phyloP scores from a whole-genome alignment of 1,140 invertebrate genomes.

The Anthonomus grandis region DNA sequence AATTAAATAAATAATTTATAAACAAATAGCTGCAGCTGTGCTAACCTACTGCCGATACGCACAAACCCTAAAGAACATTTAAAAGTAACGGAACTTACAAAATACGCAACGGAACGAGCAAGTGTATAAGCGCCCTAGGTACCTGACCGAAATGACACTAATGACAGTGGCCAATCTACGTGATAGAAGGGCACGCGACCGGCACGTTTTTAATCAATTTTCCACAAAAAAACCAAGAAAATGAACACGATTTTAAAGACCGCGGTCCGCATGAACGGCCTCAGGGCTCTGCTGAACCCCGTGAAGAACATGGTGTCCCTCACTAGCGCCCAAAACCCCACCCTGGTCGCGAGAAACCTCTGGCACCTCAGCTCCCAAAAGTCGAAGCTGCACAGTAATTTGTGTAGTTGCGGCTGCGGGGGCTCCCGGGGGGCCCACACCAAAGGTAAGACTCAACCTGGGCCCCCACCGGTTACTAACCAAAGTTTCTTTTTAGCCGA shows the following conservation, averaged over 20 bases:
- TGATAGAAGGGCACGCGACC: neutral
- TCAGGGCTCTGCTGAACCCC: slow-evolving; percentile 51
- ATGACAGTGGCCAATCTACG: too few relatives aligned
- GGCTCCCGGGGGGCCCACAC: slow-evolving; percentile 57
- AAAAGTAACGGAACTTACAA: too few relatives aligned
- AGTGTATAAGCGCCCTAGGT: too few relatives aligned
- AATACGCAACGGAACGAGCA: too few relatives aligned
- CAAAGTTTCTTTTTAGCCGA: slow-evolving; percentile 62
- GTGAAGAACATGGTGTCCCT: slow-evolving; percentile 46
- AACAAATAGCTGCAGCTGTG: too few relatives aligned
- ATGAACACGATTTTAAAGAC: slow-evolving; percentile 69
- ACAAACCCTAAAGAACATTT: too few relatives aligned
- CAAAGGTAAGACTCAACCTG: slow-evolving; percentile 64
- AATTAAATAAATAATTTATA: too few relatives aligned
- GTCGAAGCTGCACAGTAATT: slow-evolving; percentile 44
- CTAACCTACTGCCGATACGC: too few relatives aligned
- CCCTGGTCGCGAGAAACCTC: slow-evolving; percentile 61
- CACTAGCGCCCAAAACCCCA: slow-evolving; percentile 53
- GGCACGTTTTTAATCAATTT: slow-evolving; percentile 10
- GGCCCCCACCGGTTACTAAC: neutral
- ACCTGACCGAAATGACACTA: too few relatives aligned
- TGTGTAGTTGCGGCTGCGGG: slow-evolving; percentile 63
- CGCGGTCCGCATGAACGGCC: slow-evolving; percentile 52
- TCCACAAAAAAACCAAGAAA: slow-evolving; percentile 39
- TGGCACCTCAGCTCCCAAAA: slow-evolving; percentile 62